Percentiles rank a stretch among this genome's conserved stretches.
phyloP scores from a whole-genome alignment of 2,888 invertebrate genomes.

The Hyles lineata region DNA sequence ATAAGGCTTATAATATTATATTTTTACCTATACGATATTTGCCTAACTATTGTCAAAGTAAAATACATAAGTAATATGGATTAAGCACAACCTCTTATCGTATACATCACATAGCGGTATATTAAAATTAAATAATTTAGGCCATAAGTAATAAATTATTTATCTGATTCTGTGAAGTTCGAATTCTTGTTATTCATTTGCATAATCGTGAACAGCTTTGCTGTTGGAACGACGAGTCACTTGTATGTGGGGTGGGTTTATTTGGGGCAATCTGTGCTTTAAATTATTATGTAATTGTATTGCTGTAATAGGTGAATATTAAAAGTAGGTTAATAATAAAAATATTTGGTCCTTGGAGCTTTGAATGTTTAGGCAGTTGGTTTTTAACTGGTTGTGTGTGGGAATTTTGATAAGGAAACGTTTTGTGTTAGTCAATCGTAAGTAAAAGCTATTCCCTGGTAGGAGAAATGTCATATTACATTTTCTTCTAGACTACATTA shows the following conservation, averaged over 20 bases:
- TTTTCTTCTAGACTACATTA: too few species aligned
- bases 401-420: too few species aligned
- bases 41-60: background rate
- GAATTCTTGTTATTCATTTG: slow-evolving; percentile 2
- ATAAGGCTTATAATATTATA: too few species aligned
- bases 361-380: too few species aligned
- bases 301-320: background rate
- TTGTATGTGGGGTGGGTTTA: background rate
- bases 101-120: background rate
- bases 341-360: too few species aligned
- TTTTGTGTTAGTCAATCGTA: too few species aligned
- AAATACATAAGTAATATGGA: background rate
- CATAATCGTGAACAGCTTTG: background rate
- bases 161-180: background rate
- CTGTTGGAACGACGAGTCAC: background rate
- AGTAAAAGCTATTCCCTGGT: too few species aligned
- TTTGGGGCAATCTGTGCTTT: background rate
- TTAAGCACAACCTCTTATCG: too few species aligned
- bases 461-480: too few species aligned
- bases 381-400: too few species aligned
- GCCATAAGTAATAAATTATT: background rate
- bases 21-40: too few species aligned
- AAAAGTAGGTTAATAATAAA: background rate
- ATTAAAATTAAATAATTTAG: background rate
- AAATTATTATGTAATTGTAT: background rate